These are phyloP conservation scores for Spilarctia lutea DNA, from an alignment of 2,888 invertebrate genomes.

Conservation along the genomic window DNA sequence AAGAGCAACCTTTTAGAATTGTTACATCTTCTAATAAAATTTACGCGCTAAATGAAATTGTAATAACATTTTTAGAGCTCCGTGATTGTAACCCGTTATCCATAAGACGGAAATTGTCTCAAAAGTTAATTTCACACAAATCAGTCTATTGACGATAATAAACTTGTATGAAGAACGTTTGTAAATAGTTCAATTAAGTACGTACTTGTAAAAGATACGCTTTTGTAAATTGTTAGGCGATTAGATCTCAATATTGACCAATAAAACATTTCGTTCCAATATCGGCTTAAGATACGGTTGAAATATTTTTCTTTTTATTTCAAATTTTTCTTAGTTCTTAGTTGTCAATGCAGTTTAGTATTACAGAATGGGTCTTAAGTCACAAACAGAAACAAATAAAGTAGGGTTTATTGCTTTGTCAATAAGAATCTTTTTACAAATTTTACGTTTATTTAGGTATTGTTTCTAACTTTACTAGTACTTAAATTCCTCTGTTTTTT, in stretches of 20 bases:
- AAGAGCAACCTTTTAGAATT: no score
- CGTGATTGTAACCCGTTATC: no score
- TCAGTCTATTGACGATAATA: background rate
- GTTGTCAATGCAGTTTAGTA: background rate
- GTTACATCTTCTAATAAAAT: no score
- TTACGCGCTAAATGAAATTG: no score
- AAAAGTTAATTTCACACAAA: no score
- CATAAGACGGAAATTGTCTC: no score
- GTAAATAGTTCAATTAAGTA: slow-evolving; percentile 1
- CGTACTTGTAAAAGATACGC: slow-evolving; percentile 29
- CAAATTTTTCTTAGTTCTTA: slow-evolving; percentile 10
- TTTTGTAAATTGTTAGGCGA: slow-evolving; percentile 39
- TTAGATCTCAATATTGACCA: slow-evolving; percentile 56
- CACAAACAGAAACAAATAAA: background rate
- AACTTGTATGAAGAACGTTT: background rate
- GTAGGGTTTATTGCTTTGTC: background rate
- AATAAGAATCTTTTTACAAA: background rate
- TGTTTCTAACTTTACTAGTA: background rate
- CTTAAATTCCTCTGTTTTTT: background rate
- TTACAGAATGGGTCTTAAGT: slow-evolving; percentile 1
- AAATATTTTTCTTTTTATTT: slow-evolving; percentile 10
- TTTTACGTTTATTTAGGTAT: background rate
- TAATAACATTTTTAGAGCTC: no score
- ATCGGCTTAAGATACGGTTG: slow-evolving; percentile 42
- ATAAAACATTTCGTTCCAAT: slow-evolving; percentile 49